A percentile compares a stretch with the other conserved stretches of the same genome.
phyloP scores from a whole-genome alignment of 2,888 invertebrate species.

The Sepiola atlantica region DNA sequence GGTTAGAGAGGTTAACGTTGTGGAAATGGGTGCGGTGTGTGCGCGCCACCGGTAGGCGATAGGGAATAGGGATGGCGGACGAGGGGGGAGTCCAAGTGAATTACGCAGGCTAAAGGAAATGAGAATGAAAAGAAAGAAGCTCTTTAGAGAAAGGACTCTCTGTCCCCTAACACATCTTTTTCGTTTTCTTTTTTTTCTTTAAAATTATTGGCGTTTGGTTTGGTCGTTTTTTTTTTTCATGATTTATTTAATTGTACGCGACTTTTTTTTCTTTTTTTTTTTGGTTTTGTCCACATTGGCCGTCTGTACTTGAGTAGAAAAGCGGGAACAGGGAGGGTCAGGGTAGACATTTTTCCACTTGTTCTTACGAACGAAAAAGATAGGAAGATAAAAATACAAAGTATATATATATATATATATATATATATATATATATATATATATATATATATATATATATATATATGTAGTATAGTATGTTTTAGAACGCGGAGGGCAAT shows the following conservation, averaged over 20 bases:
- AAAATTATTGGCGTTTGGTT: neutral
- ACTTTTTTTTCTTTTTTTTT: neutral
- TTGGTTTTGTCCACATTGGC: neutral
- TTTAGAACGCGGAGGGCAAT: neutral
- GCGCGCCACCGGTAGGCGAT: neutral
- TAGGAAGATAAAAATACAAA: too few species aligned
- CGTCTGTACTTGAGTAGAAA: neutral
- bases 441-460: slow-evolving; percentile 8
- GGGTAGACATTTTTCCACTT: neutral
- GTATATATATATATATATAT: neutral
- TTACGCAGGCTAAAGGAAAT: neutral
- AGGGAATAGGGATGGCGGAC: too few species aligned
- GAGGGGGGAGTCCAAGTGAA: neutral
- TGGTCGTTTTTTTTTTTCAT: too few species aligned
- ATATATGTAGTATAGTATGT: neutral
- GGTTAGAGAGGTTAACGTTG: slow-evolving; percentile 35
- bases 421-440: neutral
- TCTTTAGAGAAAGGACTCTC: neutral
- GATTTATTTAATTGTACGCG: too few species aligned
- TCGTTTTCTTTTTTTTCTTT: neutral
- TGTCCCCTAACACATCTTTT: neutral
- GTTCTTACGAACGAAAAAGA: too few species aligned
- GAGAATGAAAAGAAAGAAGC: neutral
- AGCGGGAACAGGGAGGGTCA: neutral
- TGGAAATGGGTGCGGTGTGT: neutral